Evolutionary conservation across 2,797 vertebrate species (phyloP), one percentile per base, ranked within the genome.

Genomic region (Periophthalmus magnuspinnatus): DNA sequence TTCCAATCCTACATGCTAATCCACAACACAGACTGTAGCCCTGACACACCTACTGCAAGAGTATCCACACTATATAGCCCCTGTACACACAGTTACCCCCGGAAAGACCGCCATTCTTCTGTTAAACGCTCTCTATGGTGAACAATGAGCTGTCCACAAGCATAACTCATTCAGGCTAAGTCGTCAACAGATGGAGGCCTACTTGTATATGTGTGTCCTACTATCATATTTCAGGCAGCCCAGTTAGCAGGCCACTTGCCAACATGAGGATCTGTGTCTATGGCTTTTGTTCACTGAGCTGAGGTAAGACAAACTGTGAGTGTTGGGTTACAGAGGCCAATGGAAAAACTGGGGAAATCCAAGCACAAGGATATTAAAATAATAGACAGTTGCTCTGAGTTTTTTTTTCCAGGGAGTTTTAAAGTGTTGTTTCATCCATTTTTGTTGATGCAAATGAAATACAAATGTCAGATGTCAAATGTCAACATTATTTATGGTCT

Each of bases 1-100:
- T 86, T 88, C 83, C 92, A 92, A 91, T 92, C 90, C 86, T 89
- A 85, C 86, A 89, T 90, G 88, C 82, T 93, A 93, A 94, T 93
- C 92, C 90, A 91, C 78, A 74, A 83, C 86, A 90, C 88, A 90
- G 83, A 84, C 87, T 81, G 81, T 77, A 84, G 84, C 83, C 70
- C 57, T 74, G 83, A 89, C 86, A 90, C 88, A 90, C 89, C 90
- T 91, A 85, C 86, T 70, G 71, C 75, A 76, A 79, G 65, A 81
- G 76, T 72, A 75, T 70, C 81, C 72, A 10, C 63, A 81, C 57
- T 60, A 68, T 61, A 22, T 70, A 73, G 48, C 80, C 78, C 76
- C 76, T 77, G 80, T 68, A 63, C 68, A 47, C 52, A 68, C 66
- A 55, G 60, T 77, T 65, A 58, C 45, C 70, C 70, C 72, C 56